Base-by-base conservation (phyloP, 2,888 invertebrate genomes). In the Aromia moschata region DNA sequence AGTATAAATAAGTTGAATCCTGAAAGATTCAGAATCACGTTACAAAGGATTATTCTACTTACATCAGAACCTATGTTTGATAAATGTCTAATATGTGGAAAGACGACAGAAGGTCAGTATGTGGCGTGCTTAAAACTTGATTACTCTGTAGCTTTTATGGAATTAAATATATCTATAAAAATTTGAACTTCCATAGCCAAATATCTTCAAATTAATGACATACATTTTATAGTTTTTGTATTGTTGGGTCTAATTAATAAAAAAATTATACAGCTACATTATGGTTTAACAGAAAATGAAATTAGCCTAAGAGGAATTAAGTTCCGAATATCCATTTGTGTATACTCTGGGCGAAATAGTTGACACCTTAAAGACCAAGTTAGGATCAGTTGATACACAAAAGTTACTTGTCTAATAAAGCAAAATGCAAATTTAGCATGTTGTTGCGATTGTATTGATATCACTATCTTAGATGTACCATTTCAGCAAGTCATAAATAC, bases 91-190 rank as follows among this genome's bases (percentile, higher is more conserved):
- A 9, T 18, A 1, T 47, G 47, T 20, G 49, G 49, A n/a, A 14
- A 1, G 4, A 7, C 4, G 2, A 38, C 49, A 12, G 10, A 38
- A 14, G 38, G 25, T 3, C 4, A 38, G 0, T 49, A 38, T 25
- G 38, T 49, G 2, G 14, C 11, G 9, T 49, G 38, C 14, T 49
- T 49, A 20, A 49, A 49, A 49, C 37, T 36, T 36, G 37, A 49
- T n/a, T 49, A 49, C 16, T 37, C 20, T 1, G 37, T 37, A 12
- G n/a, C 47, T 9, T 47, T 47, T 36, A 37, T 49, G 7, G 12
- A 18, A n/a, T 37, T 49, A 16, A 14, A 9, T 25, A 4, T n/a
- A n/a, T n/a, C n/a, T n/a, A n/a, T n/a, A n/a, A n/a, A 49, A n/a
- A 14, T 5, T 12, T 47, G 33, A 9, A 49, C 11, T 10, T 4